A percentile compares a stretch with the other conserved stretches of the same genome.
phyloP scores from a whole-genome alignment of 23 tunicate species.

The Phallusia fumigata region DNA sequence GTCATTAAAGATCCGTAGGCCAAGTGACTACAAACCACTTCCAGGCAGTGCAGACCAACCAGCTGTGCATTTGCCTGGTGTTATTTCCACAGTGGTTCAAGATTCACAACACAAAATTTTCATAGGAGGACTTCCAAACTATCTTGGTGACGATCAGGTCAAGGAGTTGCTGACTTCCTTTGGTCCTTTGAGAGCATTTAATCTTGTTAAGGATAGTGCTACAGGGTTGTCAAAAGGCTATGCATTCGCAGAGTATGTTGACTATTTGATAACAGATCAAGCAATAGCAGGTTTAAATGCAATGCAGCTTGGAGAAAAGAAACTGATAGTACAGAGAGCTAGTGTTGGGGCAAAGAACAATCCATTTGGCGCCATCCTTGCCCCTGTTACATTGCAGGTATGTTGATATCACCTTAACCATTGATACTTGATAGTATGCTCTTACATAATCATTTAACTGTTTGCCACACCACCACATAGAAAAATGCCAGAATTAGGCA shows the following conservation, averaged over 20 bases:
- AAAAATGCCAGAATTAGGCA: too few species aligned
- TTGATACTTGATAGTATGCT: too few species aligned
- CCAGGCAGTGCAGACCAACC: constrained; percentile 76
- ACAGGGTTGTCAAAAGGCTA: constrained; percentile 91
- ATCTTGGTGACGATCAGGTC: constrained; percentile 91
- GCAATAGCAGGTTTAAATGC: constrained; percentile 97
- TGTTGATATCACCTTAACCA: not conserved
- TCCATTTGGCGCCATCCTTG: constrained; percentile 54
- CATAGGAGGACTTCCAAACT: constrained; percentile 89
- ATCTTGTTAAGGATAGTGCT: constrained; percentile 94
- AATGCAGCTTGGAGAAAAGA: constrained; percentile 97
- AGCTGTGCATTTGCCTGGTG: constrained; percentile 63
- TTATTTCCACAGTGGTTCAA: constrained; percentile 72
- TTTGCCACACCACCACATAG: too few species aligned
- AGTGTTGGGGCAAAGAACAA: constrained; percentile 88
- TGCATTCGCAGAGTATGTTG: constrained; percentile 95
- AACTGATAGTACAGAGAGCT: constrained; percentile 84
- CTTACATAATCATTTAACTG: too few species aligned
- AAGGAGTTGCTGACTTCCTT: constrained; percentile 90
- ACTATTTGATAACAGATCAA: constrained; percentile 72
- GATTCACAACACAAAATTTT: constrained; percentile 93
- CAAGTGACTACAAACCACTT: constrained; percentile 95
- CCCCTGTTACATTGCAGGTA: constrained; percentile 91
- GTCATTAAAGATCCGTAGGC: constrained; percentile 84
- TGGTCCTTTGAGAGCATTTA: constrained; percentile 93